Base-by-base conservation (phyloP, 2,888 invertebrate species). In the Protophormia terraenovae region DNA sequence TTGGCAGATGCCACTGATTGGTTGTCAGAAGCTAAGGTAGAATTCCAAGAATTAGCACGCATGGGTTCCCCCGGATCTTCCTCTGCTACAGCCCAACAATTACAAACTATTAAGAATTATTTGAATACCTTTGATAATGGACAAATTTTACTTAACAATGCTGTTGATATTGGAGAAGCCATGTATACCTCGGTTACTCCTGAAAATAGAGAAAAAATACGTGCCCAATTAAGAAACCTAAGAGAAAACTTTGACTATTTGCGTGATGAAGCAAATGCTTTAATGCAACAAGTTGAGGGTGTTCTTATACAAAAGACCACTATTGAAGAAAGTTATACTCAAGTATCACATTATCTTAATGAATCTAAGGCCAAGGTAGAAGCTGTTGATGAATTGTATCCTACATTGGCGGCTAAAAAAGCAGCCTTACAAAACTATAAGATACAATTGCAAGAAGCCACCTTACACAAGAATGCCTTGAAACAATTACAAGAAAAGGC, bases 261-360 rank as follows among this genome's bases (percentile, higher is more conserved):
- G 60, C 95, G 97, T 5, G 97, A 97, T 91, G 96, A 96, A 91
- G 95, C 97, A 0, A 97, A 97, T 90, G 95, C 95, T 16, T 95
- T 97, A 1, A 95, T 97, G 87, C 97, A 98, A 91, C 96, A 96
- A 89, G 96, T 98, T 19, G 98, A 98, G 93, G 96, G 96, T 0
- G 96, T 97, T 47, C 94, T 98, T 85, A 96, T 98, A 91, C 97
- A 98, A 89, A 95, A 98, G 92, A 97, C 97, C 3, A 97, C 98
- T 1, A 97, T 98, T 91, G 98, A 98, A 91, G 98, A 98, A 89
- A 97, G 97, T 86, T 96, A 97, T 88, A 95, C 96, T 62, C 97
- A 98, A 94, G 95, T 98, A 7, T 95, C 96, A 87, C 95, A 96
- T 90, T 98, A 98, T 97, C 94, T 98, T 32, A 94, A 94, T 76